These are phyloP conservation scores for Marasmarcha lunaedactyla DNA, from an alignment of 2,888 invertebrate species.

Conservation along the genomic window DNA sequence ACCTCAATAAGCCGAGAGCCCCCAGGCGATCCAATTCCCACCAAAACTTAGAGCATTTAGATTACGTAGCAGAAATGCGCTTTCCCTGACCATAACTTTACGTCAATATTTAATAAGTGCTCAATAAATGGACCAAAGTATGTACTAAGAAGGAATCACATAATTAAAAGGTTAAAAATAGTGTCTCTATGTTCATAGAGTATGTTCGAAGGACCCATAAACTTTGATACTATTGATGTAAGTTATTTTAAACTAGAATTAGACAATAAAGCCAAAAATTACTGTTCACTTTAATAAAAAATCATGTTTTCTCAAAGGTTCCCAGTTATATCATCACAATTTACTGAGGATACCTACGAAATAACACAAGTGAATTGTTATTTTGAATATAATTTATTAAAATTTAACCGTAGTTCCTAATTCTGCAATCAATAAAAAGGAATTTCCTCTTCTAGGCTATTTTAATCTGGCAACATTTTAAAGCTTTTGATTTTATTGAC, in stretches of 20 bases:
- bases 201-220: too few species aligned
- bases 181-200: too few species aligned
- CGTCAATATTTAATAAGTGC: conserved; percentile 39
- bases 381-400: conserved; percentile 42
- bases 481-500: conserved; percentile 12
- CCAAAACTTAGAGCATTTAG: conserved; percentile 73
- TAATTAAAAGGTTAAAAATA: neutral
- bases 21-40: conserved; percentile 73
- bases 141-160: conserved; percentile 14
- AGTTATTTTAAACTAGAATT: conserved; percentile 2
- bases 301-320: neutral
- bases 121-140: conserved; percentile 67
- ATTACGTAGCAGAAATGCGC: conserved; percentile 74
- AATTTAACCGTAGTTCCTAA: conserved; percentile 36
- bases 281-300: neutral
- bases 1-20: conserved; percentile 65
- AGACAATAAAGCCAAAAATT: conserved; percentile 6
- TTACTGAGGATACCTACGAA: conserved; percentile 2
- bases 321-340: neutral
- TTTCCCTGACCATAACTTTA: conserved; percentile 65
- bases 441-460: conserved; percentile 11
- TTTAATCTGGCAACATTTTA: conserved; percentile 15
- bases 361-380: conserved; percentile 1
- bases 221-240: conserved; percentile 3
- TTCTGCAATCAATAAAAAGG: conserved; percentile 17